A percentile compares a stretch with the other conserved stretches of the same genome.
phyloP scores from a whole-genome alignment of 2,797 vertebrate genomes.

The Schizopygopsis pylzovi region DNA sequence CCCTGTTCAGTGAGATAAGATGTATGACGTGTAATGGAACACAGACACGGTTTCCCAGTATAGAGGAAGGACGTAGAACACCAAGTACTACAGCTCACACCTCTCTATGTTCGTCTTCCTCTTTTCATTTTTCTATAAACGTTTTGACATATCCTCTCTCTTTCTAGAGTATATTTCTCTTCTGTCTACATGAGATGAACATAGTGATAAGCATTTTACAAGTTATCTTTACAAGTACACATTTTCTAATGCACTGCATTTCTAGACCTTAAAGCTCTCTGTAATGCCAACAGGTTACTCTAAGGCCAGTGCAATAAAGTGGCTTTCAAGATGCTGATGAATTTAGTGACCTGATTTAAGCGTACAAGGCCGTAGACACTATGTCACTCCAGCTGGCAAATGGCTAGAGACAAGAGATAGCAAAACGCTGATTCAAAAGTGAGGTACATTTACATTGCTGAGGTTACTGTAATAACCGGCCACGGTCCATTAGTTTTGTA shows the following conservation, averaged over 20 bases:
- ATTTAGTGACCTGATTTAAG: slow-evolving; percentile 38
- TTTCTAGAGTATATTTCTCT: slow-evolving; percentile 3
- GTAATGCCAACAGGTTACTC: slow-evolving; percentile 16
- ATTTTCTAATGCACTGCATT: slow-evolving; percentile 35
- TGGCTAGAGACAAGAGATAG: slow-evolving; percentile 55
- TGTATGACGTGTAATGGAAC: slow-evolving; percentile 42
- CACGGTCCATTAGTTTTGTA: slow-evolving; percentile 14
- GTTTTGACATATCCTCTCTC: neutral
- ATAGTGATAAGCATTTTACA: neutral
- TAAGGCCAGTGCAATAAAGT: slow-evolving; percentile 33
- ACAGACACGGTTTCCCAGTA: slow-evolving; percentile 53
- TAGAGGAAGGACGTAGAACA: slow-evolving; percentile 58
- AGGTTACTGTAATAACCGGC: slow-evolving; percentile 50
- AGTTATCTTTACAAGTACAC: neutral
- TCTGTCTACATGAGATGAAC: neutral
- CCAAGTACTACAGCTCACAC: slow-evolving; percentile 34
- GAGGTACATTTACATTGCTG: slow-evolving; percentile 44
- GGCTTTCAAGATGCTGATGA: slow-evolving; percentile 28
- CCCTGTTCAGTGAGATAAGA: slow-evolving; percentile 57
- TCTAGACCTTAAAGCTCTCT: neutral
- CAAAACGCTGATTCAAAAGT: slow-evolving; percentile 61
- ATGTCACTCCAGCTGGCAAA: slow-evolving; percentile 55
- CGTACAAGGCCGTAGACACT: slow-evolving; percentile 54
- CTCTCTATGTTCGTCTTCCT: neutral
- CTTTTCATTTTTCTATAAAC: slow-evolving; percentile 3